Conservation (phyloP, 2,888 invertebrate species). For the Eurytoma californica region DNA sequence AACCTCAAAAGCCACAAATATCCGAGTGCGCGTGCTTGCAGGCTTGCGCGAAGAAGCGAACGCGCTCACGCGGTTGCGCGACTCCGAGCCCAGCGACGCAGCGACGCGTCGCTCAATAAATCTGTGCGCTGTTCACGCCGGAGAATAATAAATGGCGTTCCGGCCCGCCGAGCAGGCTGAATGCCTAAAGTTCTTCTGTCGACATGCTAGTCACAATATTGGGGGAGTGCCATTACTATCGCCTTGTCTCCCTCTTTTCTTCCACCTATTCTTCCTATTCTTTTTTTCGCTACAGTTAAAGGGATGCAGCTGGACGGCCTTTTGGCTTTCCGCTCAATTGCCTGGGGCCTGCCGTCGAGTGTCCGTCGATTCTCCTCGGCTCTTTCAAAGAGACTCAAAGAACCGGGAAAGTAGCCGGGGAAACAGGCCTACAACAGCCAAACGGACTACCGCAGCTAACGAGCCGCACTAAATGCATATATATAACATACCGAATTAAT, state of each 20-base stretch:
- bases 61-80: slow-evolving; percentile 66
- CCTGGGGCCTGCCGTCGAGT: too few relatives aligned
- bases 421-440: slow-evolving; percentile 10
- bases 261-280: neutral
- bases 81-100: slow-evolving; percentile 69
- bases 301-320: slow-evolving; percentile 47
- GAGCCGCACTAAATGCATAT: slow-evolving; percentile 35
- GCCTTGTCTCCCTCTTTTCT: slow-evolving; percentile 44
- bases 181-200: slow-evolving; percentile 68
- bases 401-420: neutral
- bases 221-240: slow-evolving; percentile 68
- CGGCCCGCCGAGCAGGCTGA: slow-evolving; percentile 72
- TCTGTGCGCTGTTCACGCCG: slow-evolving; percentile 61
- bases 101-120: slow-evolving; percentile 72
- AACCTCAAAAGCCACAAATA: slow-evolving; percentile 71
- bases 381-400: slow-evolving; percentile 15
- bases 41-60: neutral
- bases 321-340: slow-evolving; percentile 41
- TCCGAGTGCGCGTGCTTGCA: neutral
- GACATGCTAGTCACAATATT: slow-evolving; percentile 75
- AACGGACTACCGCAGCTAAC: slow-evolving; percentile 23
- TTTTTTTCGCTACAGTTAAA: slow-evolving; percentile 51
- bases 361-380: slow-evolving; percentile 38
- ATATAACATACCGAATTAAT: slow-evolving; percentile 48
- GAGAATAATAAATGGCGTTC: slow-evolving; percentile 72